Evolutionary conservation across 1,140 invertebrate genomes (phyloP).

Genomic region (Saccostrea echinata): DNA sequence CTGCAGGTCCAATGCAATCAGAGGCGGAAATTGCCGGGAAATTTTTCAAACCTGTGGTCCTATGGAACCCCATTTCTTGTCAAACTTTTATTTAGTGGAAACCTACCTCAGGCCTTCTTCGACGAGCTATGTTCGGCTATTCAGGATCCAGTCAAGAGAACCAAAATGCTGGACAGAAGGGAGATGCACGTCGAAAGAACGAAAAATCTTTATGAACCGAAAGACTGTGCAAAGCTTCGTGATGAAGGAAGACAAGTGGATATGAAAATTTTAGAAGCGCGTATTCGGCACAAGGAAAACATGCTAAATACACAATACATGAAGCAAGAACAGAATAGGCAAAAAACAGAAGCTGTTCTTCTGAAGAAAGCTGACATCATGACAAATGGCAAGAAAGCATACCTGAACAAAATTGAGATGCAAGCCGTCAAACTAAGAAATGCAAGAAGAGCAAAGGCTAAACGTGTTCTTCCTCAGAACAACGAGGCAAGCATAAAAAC

Average conservation of each 20-base stretch:
- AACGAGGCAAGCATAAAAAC: neutral
- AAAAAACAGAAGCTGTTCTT: constrained; percentile 37
- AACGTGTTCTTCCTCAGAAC: neutral
- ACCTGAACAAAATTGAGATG: constrained; percentile 41
- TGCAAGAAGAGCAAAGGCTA: neutral
- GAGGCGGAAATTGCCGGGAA: neutral
- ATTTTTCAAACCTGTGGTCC: constrained; percentile 53
- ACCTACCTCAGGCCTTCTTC: constrained; percentile 50
- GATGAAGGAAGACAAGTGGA: constrained; percentile 32
- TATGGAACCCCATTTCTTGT: constrained; percentile 54
- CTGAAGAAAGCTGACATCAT: constrained; percentile 42
- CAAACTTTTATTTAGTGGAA: constrained; percentile 50
- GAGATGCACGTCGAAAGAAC: neutral
- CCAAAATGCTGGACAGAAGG: neutral
- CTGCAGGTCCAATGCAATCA: constrained; percentile 22
- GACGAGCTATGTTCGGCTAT: constrained; percentile 36
- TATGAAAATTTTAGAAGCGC: constrained; percentile 42
- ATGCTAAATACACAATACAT: neutral
- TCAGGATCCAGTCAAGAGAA: constrained; percentile 22
- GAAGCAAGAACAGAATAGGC: neutral
- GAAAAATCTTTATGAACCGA: constrained; percentile 40
- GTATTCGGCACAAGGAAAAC: constrained; percentile 34
- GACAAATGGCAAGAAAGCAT: constrained; percentile 41
- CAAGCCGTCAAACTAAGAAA: neutral
- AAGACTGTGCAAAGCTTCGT: constrained; percentile 32